Base-by-base conservation (phyloP, 35 echinoderm and acorn worm genomes). In the Apostichopus parvimensis region DNA sequence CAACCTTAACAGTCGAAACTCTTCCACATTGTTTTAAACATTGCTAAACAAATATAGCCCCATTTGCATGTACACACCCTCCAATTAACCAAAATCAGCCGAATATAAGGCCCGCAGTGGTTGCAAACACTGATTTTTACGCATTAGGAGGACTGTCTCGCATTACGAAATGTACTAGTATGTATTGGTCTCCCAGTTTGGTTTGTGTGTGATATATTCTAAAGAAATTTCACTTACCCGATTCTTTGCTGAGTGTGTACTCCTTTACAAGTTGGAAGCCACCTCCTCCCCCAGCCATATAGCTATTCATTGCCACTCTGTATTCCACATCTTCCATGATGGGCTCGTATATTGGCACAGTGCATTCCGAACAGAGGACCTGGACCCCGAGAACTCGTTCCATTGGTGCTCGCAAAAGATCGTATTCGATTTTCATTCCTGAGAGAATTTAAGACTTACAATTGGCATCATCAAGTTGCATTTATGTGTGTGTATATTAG, bases 241-340 rank as follows among this genome's bases (percentile, higher is more conserved):
- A 70, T 25, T 88, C 72, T 82, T 93, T 92, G 18, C 83, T 82
- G 24, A 93, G 14, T 57, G 91, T 98, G 60, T 94, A 92, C 22
- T 95, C 87, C 86, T 77, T 76, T 7, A 96, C 60, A 55, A 95
- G 86, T 1, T 53, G 54, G 71, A 84, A 98, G 6, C 96, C 96
- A 17, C 91, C 94, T 14, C 96, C 96, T 26, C 96, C 96, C 10
- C 91, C 92, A 13, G 96, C 96, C 91, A 95, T 92, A 70, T 95
- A 95, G 56, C 92, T 98, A 54, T 92, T 95, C 87, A 94, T 91
- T 17, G 93, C 59, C 57, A 98, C 90, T 54, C 73, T 82, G 65
- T 98, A 98, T 1, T 83, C 54, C 4, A 1, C 57, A 87, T 94
- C 93, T 1, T 28, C 56, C n/a, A 94, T 91, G 0, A 98, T 9